Conservation (phyloP, 1,140 invertebrate species). For the Heliconius nattereri region DNA sequence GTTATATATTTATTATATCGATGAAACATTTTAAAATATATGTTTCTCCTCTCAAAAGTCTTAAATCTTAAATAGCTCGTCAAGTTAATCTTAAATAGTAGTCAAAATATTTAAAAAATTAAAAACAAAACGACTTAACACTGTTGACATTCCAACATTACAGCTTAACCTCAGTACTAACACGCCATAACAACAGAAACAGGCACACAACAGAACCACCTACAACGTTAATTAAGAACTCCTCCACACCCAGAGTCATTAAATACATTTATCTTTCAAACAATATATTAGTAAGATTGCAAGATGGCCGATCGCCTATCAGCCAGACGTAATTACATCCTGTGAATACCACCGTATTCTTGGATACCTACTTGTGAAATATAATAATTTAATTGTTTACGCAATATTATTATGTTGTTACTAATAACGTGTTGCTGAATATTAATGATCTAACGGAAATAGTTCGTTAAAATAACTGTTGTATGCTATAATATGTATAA, state of each 20-base stretch:
- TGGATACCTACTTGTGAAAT: slow-evolving; percentile 18
- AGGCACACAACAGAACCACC: slow-evolving; percentile 15
- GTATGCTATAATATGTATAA: background rate
- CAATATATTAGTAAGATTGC: slow-evolving; percentile 40
- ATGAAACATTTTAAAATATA: too few relatives aligned
- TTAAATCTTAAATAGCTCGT: too few relatives aligned
- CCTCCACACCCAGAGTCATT: slow-evolving; percentile 25
- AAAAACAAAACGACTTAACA: too few relatives aligned
- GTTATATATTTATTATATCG: too few relatives aligned
- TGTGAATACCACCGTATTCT: slow-evolving; percentile 28
- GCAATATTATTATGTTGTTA: slow-evolving; percentile 10
- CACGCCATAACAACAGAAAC: background rate
- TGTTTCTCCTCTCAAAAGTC: too few relatives aligned
- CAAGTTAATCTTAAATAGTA: too few relatives aligned
- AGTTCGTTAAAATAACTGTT: background rate
- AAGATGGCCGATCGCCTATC: slow-evolving; percentile 22
- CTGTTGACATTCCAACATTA: background rate
- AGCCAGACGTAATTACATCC: slow-evolving; percentile 31
- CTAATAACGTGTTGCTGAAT: slow-evolving; percentile 1
- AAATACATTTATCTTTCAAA: slow-evolving; percentile 36
- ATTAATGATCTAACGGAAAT: slow-evolving; percentile 11
- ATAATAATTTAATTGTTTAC: slow-evolving; percentile 24
- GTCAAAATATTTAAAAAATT: too few relatives aligned
- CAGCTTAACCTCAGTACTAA: background rate
- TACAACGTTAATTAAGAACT: slow-evolving; percentile 34